A percentile compares a stretch with the other conserved stretches of the same genome.
Evolutionary conservation across 2,888 invertebrate genomes (phyloP).

Genomic region (Stenodema calcarata): DNA sequence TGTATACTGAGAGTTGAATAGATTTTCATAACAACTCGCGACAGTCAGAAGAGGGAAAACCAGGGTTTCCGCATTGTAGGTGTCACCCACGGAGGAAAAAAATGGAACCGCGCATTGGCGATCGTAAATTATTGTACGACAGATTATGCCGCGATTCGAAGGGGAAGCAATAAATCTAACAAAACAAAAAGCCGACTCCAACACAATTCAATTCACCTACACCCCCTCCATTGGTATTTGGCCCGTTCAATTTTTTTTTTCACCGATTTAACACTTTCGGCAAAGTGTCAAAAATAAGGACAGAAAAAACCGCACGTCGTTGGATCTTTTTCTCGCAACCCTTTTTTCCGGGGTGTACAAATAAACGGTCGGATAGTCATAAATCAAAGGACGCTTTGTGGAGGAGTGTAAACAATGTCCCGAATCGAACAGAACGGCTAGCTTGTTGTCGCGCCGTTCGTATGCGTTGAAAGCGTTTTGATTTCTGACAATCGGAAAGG

Average conservation of each 20-base stretch:
- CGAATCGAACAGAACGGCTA: neutral
- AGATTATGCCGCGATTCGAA: slow-evolving; percentile 31
- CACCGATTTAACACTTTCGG: slow-evolving; percentile 17
- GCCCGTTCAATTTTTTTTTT: neutral
- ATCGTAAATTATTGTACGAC: slow-evolving; percentile 15
- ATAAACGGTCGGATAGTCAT: neutral
- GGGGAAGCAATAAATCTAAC: slow-evolving; percentile 32
- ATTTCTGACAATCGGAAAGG: neutral
- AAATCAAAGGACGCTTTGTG: slow-evolving; percentile 17
- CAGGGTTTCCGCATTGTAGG: neutral
- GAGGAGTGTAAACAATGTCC: neutral
- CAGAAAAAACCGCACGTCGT: neutral
- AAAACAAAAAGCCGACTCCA: slow-evolving; percentile 27
- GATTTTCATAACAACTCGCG: neutral
- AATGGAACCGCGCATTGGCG: slow-evolving; percentile 9
- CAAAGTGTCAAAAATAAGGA: slow-evolving; percentile 29
- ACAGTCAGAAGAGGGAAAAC: neutral
- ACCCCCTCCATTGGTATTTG: neutral
- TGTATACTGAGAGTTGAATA: too few species aligned
- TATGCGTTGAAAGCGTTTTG: neutral
- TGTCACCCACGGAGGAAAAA: neutral
- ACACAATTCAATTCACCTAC: slow-evolving; percentile 29
- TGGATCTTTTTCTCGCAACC: neutral
- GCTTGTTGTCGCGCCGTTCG: neutral
- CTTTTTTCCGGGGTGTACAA: neutral